These are phyloP conservation scores for Shargacucullia verbasci DNA, from an alignment of 2,888 invertebrate species.

Conservation along the genomic window DNA sequence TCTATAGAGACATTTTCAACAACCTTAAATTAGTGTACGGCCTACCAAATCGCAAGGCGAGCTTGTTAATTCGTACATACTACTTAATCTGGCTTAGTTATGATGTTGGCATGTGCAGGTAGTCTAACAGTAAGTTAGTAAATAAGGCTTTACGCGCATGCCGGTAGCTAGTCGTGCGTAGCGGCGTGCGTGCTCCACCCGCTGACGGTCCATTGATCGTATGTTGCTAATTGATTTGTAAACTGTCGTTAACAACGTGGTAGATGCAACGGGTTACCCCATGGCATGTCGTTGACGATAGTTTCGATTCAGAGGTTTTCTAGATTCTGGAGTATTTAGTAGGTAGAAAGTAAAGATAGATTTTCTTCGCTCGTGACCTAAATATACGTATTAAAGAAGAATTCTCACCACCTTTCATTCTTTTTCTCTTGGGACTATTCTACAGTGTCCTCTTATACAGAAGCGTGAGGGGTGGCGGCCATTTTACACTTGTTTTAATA, in stretches of 20 bases:
- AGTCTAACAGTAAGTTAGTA: constrained; percentile 13
- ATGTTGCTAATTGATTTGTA: constrained; percentile 54
- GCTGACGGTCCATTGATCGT: constrained; percentile 47
- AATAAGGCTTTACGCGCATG: constrained; percentile 58
- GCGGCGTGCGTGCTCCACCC: constrained; percentile 55
- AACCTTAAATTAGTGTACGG: constrained; percentile 12
- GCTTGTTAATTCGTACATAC: neutral
- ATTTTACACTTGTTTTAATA: no score
- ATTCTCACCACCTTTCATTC: no score
- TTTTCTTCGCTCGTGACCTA: no score
- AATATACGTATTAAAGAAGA: no score
- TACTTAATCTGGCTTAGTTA: neutral
- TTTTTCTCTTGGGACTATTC: neutral
- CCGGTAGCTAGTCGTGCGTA: constrained; percentile 72
- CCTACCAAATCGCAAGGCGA: neutral
- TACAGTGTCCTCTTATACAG: no score
- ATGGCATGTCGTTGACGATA: no score
- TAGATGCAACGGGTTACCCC: neutral
- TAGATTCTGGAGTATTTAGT: no score
- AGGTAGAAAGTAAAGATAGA: no score
- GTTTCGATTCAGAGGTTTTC: neutral
- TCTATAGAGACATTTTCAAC: constrained; percentile 34
- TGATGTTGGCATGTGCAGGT: neutral
- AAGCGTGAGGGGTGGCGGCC: no score
- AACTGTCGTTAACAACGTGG: constrained; percentile 30